Base-by-base conservation (phyloP, 2,113 vertebrate species). In the Heloderma charlesbogerti region DNA sequence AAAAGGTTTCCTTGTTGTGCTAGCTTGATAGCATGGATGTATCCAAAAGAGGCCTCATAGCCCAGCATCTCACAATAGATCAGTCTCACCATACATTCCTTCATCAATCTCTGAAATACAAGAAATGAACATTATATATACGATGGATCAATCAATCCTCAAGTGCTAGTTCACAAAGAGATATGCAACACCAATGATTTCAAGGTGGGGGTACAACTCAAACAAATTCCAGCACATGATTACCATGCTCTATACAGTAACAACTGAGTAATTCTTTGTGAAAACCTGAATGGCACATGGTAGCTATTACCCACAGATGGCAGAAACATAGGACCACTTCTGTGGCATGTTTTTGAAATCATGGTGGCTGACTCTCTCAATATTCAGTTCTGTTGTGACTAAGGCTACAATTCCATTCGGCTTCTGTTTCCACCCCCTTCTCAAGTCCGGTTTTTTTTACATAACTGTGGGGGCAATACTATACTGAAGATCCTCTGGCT, bases 1-100 rank as follows among this genome's bases (percentile, higher is more conserved):
- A 99, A 94, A 81, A 98, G 98, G 29, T 97, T 98, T 93, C 99
- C 99, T 96, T 99, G 99, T 92, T 99, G 99, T 34, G 99, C 99
- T 88, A 99, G 97, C 95, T 99, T 99, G 94, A 99, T 99, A 57
- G 99, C 99, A 22, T 99, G 99, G 95, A 99, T 99, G 63, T 99
- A 99, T 57, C 98, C 98, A 97, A 99, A 99, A 12, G 98, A 98
- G 77, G 99, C 98, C 90, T 99, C 98, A 0, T 99, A 99, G 1
- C 99, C 99, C 92, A 99, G 97, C 98, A 99, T 99, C 97, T 99
- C 99, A 96, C 99, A 99, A 93, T 99, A 99, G 94, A 99, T 98
- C 2, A 99, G 97, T 94, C 99, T 98, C 95, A 99, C 99, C 98
- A 99, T 99, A 86, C 99, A 98, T 95, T 99, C 99, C 92, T 98